Conservation (phyloP, 2,797 vertebrate species). For the Gymnocypris eckloni region DNA sequence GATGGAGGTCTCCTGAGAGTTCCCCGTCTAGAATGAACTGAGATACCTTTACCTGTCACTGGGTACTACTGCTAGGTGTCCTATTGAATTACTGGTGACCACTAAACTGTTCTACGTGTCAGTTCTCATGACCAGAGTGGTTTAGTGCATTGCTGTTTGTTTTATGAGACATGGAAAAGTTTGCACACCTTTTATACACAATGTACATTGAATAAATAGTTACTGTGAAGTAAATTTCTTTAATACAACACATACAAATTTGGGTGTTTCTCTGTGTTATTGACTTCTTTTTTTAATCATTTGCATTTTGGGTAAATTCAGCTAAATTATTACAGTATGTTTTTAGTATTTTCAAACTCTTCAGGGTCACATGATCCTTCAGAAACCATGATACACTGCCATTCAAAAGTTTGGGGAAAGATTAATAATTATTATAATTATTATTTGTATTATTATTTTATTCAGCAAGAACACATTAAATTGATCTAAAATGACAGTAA, state of each 20-base stretch:
- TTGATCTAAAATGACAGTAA: neutral
- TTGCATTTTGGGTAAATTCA: neutral
- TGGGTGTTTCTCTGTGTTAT: too few species aligned
- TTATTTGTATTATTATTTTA: neutral
- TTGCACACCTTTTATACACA: neutral
- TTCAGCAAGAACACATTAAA: neutral
- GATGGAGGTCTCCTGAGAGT: slow-evolving; percentile 39
- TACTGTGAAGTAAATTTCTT: neutral
- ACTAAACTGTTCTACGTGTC: slow-evolving; percentile 25
- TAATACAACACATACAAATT: neutral
- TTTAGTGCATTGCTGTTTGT: slow-evolving; percentile 19
- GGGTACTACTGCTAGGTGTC: slow-evolving; percentile 39
- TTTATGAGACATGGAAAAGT: neutral
- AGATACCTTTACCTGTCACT: slow-evolving; percentile 58
- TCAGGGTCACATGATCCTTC: neutral
- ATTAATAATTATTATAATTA: too few species aligned
- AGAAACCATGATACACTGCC: neutral
- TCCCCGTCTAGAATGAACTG: slow-evolving; percentile 51
- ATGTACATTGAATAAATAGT: neutral
- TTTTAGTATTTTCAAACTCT: neutral
- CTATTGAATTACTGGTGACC: slow-evolving; percentile 41
- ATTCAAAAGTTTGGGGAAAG: neutral
- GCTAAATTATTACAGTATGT: neutral
- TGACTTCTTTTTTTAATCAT: neutral
- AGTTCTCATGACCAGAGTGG: neutral